Evolutionary conservation across 2,888 invertebrate genomes (phyloP).

Genomic region (Synanthedon myopaeformis): DNA sequence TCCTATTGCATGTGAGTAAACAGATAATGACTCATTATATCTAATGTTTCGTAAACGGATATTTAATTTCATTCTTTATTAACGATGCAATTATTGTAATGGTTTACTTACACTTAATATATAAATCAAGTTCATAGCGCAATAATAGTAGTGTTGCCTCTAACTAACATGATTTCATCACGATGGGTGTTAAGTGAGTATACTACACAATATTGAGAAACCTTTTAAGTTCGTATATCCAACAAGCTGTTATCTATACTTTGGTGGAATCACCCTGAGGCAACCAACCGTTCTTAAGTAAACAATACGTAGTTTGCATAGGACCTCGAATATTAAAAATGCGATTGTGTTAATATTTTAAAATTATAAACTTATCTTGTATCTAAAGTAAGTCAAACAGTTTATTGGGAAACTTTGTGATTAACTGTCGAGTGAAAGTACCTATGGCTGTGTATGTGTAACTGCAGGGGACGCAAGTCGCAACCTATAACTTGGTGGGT

Average conservation of each 20-base stretch:
- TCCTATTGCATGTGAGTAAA: constrained; percentile 2
- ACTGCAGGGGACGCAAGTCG: constrained; percentile 30
- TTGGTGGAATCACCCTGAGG: constrained; percentile 9
- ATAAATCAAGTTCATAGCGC: constrained; percentile 26
- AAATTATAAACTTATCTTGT: constrained; percentile 9
- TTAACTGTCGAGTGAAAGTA: constrained; percentile 35
- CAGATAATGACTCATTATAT: constrained; percentile 1
- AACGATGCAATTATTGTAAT: background rate
- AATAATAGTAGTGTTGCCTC: constrained; percentile 27
- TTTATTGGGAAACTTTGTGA: constrained; percentile 4
- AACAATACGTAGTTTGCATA: constrained; percentile 16
- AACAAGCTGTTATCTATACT: constrained; percentile 19
- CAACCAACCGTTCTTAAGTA: constrained; percentile 7
- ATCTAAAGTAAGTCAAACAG: constrained; percentile 16
- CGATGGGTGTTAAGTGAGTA: constrained; percentile 10
- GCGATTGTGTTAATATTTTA: constrained; percentile 10
- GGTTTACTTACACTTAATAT: background rate
- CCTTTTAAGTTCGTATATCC: constrained; percentile 24
- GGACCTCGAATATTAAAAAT: constrained; percentile 13
- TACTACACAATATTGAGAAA: constrained; percentile 22
- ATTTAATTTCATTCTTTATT: constrained; percentile 6
- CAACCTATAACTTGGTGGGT: constrained; percentile 34
- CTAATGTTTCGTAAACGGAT: background rate
- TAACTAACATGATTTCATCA: constrained; percentile 26
- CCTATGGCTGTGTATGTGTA: constrained; percentile 20